A percentile compares a stretch with the other conserved stretches of the same genome.
Conservation (phyloP, 2,888 invertebrate genomes). For the Metallyticus violacea region DNA sequence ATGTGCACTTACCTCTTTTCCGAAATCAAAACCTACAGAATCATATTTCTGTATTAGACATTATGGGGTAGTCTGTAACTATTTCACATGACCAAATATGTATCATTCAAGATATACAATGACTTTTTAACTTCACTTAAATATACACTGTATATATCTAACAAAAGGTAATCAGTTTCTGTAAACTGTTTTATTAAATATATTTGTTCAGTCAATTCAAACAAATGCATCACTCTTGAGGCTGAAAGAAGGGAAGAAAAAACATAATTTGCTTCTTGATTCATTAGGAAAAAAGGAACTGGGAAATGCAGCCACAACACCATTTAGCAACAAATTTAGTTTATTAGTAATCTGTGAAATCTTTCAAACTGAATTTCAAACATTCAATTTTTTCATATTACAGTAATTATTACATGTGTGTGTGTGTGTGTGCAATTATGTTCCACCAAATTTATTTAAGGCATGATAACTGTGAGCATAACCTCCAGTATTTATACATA, state of each 20-base stretch:
- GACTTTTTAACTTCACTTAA: too few species aligned
- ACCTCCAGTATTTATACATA: conserved; percentile 8
- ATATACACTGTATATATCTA: too few species aligned
- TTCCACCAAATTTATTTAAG: conserved; percentile 35
- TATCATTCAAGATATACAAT: too few species aligned
- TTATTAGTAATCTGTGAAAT: conserved; percentile 33
- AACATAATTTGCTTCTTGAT: not conserved
- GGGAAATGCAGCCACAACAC: not conserved
- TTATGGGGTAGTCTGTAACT: too few species aligned
- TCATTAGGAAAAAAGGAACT: not conserved
- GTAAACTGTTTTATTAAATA: too few species aligned
- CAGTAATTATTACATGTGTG: conserved; percentile 33
- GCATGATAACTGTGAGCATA: conserved; percentile 34
- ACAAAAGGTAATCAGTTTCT: too few species aligned
- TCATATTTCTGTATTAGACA: too few species aligned
- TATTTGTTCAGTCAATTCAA: not conserved
- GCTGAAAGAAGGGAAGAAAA: not conserved
- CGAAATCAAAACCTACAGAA: too few species aligned
- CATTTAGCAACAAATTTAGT: conserved; percentile 33
- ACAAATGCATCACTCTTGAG: not conserved
- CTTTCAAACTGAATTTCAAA: conserved; percentile 31
- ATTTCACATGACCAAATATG: too few species aligned
- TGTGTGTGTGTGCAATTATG: conserved; percentile 33
- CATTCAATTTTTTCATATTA: conserved; percentile 31
- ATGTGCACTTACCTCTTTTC: too few species aligned